phyloP scores from a whole-genome alignment of 2,797 vertebrate species.

The Paratrypauchen microcephalus region DNA sequence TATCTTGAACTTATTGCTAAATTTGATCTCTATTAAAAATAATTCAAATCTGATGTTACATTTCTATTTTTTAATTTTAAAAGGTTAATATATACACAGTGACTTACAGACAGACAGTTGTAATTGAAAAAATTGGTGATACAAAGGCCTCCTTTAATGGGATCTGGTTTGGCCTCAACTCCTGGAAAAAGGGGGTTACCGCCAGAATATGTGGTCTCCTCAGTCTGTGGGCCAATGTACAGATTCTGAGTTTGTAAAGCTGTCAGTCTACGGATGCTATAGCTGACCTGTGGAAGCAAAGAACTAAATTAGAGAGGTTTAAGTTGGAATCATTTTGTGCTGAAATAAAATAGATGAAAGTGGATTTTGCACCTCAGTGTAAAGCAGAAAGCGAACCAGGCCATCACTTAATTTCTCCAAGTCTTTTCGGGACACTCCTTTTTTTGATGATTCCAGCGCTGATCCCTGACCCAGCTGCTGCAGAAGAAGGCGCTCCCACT shows the following conservation, averaged over 20 bases:
- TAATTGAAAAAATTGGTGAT: slow-evolving; percentile 87
- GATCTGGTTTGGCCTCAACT: slow-evolving; percentile 72
- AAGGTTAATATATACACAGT: neutral
- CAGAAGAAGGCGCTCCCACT: slow-evolving; percentile 84
- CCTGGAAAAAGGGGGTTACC: slow-evolving; percentile 77
- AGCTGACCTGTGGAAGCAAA: slow-evolving; percentile 72
- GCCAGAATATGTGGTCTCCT: slow-evolving; percentile 50
- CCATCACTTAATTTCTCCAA: slow-evolving; percentile 71
- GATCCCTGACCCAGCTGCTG: slow-evolving; percentile 69
- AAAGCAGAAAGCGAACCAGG: slow-evolving; percentile 82
- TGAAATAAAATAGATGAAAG: neutral
- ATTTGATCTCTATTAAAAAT: neutral
- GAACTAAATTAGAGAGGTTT: neutral
- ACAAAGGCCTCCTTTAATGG: slow-evolving; percentile 85
- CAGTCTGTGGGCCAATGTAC: slow-evolving; percentile 82
- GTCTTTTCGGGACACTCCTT: slow-evolving; percentile 41
- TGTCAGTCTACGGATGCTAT: slow-evolving; percentile 81
- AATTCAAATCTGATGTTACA: neutral
- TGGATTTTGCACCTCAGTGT: slow-evolving; percentile 79
- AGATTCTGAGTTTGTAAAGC: slow-evolving; percentile 86
- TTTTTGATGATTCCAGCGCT: neutral
- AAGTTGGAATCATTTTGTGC: neutral
- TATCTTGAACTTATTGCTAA: too few relatives aligned
- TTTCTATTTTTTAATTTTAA: neutral
- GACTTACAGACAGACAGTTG: slow-evolving; percentile 86